Percentiles rank a stretch among this genome's conserved stretches.
phyloP scores from a whole-genome alignment of 2,797 vertebrate genomes.

The Heterohyrax brucei region DNA sequence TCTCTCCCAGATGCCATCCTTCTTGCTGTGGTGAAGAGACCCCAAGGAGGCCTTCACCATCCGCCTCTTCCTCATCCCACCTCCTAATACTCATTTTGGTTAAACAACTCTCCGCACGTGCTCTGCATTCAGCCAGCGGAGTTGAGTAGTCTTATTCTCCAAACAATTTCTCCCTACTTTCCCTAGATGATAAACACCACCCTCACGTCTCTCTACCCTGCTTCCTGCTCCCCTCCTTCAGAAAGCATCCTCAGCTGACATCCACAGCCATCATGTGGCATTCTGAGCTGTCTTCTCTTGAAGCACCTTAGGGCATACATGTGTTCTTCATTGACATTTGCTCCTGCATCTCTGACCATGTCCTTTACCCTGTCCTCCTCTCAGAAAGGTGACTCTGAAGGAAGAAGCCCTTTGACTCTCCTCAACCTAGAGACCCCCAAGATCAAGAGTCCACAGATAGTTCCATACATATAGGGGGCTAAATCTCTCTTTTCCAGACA shows the following conservation, averaged over 20 bases:
- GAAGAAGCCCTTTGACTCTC: not conserved
- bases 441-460: not conserved
- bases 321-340: not conserved
- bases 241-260: not conserved
- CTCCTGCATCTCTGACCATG: not conserved
- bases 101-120: not conserved
- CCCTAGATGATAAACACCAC: not conserved
- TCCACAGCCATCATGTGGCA: rapidly evolving
- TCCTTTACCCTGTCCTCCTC: not conserved
- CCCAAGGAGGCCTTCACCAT: no score
- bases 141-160: not conserved
- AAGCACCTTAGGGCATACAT: not conserved
- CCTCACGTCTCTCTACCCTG: not conserved
- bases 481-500: not conserved
- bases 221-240: not conserved
- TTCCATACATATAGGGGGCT: not conserved
- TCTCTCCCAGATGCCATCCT: no score
- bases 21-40: not conserved
- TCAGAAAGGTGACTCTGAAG: not conserved
- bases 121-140: not conserved
- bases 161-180: not conserved
- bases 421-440: not conserved
- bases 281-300: not conserved
- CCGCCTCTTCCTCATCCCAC: no score
- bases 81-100: no score